phyloP scores from a whole-genome alignment of 2,113 vertebrate genomes.

The Percopsis transmontana region DNA sequence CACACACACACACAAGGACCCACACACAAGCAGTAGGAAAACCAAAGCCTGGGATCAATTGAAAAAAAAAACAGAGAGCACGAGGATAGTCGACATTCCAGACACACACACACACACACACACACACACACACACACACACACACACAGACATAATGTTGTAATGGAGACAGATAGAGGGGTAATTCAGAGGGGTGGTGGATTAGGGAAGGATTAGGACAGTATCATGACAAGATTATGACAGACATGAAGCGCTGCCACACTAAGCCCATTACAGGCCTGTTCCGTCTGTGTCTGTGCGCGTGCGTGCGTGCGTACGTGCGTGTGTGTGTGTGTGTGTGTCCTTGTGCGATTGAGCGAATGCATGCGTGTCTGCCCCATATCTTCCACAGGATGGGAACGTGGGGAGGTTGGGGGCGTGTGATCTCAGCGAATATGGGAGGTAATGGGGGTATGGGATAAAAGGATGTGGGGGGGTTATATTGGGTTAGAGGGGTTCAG shows the following conservation, averaged over 20 bases:
- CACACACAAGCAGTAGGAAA: slow-evolving; percentile 45
- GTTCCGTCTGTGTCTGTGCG: slow-evolving; percentile 29
- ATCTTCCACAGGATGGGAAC: slow-evolving; percentile 62
- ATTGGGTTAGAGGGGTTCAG: slow-evolving; percentile 57
- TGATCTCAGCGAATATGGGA: slow-evolving; percentile 9
- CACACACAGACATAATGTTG: slow-evolving; percentile 41
- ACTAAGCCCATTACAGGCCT: slow-evolving; percentile 61
- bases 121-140: slow-evolving; percentile 16
- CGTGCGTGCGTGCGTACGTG: neutral
- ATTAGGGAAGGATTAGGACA: slow-evolving; percentile 70
- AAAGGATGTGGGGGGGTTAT: neutral
- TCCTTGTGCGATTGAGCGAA: slow-evolving; percentile 37
- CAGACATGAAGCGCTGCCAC: slow-evolving; percentile 61
- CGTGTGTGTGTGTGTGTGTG: slow-evolving; percentile 2
- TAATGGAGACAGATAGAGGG: slow-evolving; percentile 59
- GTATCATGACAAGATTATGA: slow-evolving; percentile 75
- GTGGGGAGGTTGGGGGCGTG: slow-evolving; percentile 42
- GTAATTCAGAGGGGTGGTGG: slow-evolving; percentile 66
- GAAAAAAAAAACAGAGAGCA: slow-evolving; percentile 49
- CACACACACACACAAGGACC: neutral
- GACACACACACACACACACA: slow-evolving; percentile 25
- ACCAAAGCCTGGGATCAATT: slow-evolving; percentile 58
- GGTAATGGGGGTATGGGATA: neutral
- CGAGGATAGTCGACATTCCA: slow-evolving; percentile 61
- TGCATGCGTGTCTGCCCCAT: slow-evolving; percentile 41